Conservation (phyloP, 2,113 vertebrate genomes). For the Piaya cayana region DNA sequence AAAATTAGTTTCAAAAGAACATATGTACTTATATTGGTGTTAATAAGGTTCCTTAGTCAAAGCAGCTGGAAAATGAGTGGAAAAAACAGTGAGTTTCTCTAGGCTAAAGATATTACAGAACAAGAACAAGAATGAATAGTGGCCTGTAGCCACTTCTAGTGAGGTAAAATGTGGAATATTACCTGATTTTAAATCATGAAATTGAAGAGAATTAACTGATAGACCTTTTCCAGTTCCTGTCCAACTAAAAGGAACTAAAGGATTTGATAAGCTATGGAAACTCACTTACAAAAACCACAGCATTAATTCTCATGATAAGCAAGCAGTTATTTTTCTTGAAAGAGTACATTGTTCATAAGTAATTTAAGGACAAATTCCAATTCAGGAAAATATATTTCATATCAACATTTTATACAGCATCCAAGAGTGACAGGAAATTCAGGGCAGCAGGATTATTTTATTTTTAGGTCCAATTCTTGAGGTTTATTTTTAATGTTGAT, state of each 20-base stretch:
- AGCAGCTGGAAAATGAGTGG: not conserved
- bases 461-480: not conserved
- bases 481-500: constrained; percentile 28
- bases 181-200: constrained; percentile 50
- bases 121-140: constrained; percentile 58
- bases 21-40: not conserved
- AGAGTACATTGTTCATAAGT: constrained; percentile 71
- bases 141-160: constrained; percentile 47
- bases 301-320: constrained; percentile 73
- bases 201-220: constrained; percentile 53
- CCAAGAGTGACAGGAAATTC: constrained; percentile 63
- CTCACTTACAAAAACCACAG: constrained; percentile 62
- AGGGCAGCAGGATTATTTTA: not conserved
- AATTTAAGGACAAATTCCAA: constrained; percentile 72
- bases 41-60: not conserved
- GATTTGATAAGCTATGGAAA: constrained; percentile 67
- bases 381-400: constrained; percentile 71
- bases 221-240: constrained; percentile 48
- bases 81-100: not conserved
- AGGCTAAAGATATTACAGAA: not conserved
- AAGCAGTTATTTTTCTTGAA: constrained; percentile 58
- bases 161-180: constrained; percentile 41
- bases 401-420: constrained; percentile 61
- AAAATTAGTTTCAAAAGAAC: not conserved
- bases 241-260: constrained; percentile 63